Base-by-base conservation (phyloP, 2,888 invertebrate genomes). In the Thysanoteuthis rhombus region DNA sequence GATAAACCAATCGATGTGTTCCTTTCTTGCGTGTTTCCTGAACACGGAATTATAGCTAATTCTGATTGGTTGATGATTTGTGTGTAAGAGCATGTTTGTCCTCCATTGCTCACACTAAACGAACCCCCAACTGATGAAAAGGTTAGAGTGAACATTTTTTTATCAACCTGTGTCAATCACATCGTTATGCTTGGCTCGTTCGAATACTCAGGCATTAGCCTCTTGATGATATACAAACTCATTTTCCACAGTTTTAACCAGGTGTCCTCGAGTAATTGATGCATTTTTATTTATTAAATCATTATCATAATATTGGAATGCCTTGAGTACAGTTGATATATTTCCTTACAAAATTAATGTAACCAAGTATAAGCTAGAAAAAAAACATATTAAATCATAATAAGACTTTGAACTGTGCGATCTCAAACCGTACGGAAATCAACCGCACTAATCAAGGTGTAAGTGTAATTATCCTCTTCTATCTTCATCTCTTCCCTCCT, bases 241-340 rank as follows among this genome's bases (percentile, higher is more conserved):
- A n/a, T 75, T 52, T 25, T 52, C 19, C 12, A 8, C 12, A 8
- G 5, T 42, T 42, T 42, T 58, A 28, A 1, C 32, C 4, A 5
- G 32, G 32, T 32, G 58, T 58, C 58, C n/a, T n/a, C 75, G 12
- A 12, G 22, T 75, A 75, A 75, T 75, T 12, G 4, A 75, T n/a
- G n/a, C 75, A 75, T n/a, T n/a, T 75, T 75, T 75, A 75, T 75
- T 75, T 75, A 75, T 75, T n/a, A 75, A 75, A 75, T 75, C n/a
- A 75, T n/a, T n/a, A 75, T 75, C n/a, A 75, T 10, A 22, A 25
- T n/a, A n/a, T n/a, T n/a, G n/a, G n/a, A n/a, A n/a, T n/a, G n/a
- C n/a, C n/a, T n/a, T n/a, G n/a, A n/a, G n/a, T n/a, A n/a, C n/a
- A n/a, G n/a, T n/a, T n/a, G n/a, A n/a, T n/a, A n/a, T n/a, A n/a